Percentiles rank a stretch among this genome's conserved stretches.
Conservation (phyloP, 2,113 vertebrate genomes). For the Sinocyclocheilus anshuiensis region DNA sequence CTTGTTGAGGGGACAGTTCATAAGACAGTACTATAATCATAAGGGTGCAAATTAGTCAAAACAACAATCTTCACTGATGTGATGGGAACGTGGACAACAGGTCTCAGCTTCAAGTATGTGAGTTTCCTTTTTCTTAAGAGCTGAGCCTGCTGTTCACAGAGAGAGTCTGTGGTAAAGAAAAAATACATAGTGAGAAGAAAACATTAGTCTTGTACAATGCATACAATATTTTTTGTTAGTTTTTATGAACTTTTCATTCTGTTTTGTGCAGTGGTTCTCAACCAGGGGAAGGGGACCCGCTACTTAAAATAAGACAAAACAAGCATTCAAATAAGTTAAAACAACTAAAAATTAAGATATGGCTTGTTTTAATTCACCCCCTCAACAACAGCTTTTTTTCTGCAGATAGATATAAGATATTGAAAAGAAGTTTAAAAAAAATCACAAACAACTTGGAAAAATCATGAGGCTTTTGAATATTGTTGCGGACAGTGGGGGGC, state of each 20-base stretch:
- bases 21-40: neutral
- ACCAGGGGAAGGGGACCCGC: neutral
- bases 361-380: neutral
- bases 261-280: neutral
- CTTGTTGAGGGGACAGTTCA: neutral
- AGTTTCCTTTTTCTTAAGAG: conserved; percentile 47
- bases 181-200: conserved; percentile 29
- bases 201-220: neutral
- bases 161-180: conserved; percentile 66
- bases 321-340: neutral
- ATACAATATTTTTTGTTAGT: neutral
- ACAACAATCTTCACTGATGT: neutral
- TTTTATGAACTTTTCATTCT: no score
- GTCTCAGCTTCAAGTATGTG: neutral
- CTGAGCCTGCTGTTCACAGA: conserved; percentile 49
- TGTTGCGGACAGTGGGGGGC: neutral
- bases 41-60: neutral
- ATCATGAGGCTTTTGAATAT: neutral
- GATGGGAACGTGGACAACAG: conserved; percentile 15
- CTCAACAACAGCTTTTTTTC: neutral
- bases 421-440: no score
- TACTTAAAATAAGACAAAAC: neutral
- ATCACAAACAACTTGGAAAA: neutral
- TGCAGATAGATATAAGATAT: no score
- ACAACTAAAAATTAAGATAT: neutral